phyloP scores from a whole-genome alignment of 1,140 invertebrate genomes.

The Drosophila sturtevanti region DNA sequence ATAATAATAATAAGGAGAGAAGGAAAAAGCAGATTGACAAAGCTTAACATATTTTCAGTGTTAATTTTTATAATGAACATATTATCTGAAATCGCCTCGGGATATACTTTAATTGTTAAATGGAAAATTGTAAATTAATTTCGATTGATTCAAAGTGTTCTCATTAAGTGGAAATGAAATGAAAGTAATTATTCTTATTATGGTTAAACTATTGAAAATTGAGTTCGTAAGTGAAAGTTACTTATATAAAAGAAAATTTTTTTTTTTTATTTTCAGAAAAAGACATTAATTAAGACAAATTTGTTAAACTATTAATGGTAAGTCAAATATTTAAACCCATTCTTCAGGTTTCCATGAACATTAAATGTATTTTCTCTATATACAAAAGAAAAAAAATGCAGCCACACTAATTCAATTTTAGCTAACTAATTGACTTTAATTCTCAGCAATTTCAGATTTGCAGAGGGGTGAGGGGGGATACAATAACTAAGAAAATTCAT shows the following conservation, averaged over 20 bases:
- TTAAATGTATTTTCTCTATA: not conserved
- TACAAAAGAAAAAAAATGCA: not conserved
- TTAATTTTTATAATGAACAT: not conserved
- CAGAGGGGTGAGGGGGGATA: no score
- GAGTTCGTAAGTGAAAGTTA: no score
- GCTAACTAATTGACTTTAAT: not conserved
- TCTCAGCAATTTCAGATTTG: no score
- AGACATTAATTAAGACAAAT: no score
- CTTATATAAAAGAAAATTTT: no score
- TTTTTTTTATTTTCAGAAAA: no score
- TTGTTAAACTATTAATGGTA: no score
- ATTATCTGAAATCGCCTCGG: slow-evolving; percentile 1
- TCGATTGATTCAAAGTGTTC: slow-evolving; percentile 35
- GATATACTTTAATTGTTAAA: slow-evolving; percentile 33
- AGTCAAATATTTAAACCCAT: no score
- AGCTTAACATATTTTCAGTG: not conserved
- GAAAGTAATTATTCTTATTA: not conserved
- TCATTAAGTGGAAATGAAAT: not conserved
- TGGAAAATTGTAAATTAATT: slow-evolving; percentile 30
- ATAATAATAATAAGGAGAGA: not conserved
- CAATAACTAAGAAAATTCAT: not conserved
- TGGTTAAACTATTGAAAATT: not conserved
- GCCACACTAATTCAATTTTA: not conserved
- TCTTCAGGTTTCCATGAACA: no score
- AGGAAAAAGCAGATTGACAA: not conserved